Evolutionary conservation across 2,888 invertebrate species (phyloP).

Genomic region (Lamellibrachia satsuma): DNA sequence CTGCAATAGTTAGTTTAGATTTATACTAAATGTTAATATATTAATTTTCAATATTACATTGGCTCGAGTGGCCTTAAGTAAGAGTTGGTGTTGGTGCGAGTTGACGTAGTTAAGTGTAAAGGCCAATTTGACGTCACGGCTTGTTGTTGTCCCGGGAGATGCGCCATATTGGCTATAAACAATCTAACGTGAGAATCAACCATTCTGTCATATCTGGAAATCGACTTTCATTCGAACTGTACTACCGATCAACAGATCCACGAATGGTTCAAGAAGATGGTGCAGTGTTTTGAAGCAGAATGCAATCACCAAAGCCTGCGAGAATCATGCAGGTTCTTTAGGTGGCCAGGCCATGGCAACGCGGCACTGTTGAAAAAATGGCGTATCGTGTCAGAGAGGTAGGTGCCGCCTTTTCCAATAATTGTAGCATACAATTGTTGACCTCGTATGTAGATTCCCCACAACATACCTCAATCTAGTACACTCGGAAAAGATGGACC

Average conservation of each 20-base stretch:
- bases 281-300: background rate
- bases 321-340: background rate
- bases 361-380: background rate
- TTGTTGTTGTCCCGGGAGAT: background rate
- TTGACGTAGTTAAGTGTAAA: background rate
- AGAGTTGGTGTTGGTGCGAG: background rate
- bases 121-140: background rate
- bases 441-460: too few species aligned
- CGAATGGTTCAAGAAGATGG: background rate
- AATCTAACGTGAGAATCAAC: background rate
- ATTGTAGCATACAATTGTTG: too few species aligned
- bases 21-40: too few species aligned
- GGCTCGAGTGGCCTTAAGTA: too few species aligned
- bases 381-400: background rate
- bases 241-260: background rate
- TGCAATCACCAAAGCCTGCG: background rate
- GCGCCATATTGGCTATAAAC: background rate
- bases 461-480: too few species aligned
- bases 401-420: background rate
- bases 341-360: background rate
- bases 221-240: background rate
- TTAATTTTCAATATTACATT: too few species aligned
- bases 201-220: background rate
- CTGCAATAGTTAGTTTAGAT: too few species aligned
- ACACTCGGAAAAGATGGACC: too few species aligned